Conservation (phyloP, 1,140 invertebrate species). For the Zaprionus inermis region DNA sequence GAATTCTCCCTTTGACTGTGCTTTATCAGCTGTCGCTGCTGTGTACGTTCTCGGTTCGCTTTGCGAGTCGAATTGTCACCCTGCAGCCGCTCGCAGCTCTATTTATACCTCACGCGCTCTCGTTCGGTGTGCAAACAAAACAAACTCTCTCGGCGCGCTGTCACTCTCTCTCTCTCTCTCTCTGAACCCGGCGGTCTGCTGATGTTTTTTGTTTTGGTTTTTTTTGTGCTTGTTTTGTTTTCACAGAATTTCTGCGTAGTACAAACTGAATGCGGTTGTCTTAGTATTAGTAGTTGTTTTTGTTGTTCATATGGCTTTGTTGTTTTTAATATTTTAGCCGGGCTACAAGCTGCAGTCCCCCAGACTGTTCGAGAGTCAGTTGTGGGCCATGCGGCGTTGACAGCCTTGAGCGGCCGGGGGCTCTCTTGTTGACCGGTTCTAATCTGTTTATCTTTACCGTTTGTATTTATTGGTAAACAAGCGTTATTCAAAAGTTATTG, state of each 20-base stretch:
- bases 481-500: constrained; percentile 40
- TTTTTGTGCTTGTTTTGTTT: constrained; percentile 44
- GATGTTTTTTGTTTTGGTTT: constrained; percentile 47
- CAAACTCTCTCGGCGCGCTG: constrained; percentile 33
- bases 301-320: constrained; percentile 29
- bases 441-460: constrained; percentile 62
- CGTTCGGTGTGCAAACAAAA: constrained; percentile 27
- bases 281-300: constrained; percentile 30
- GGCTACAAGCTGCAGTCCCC: constrained; percentile 45
- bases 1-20: background rate
- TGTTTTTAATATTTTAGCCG: constrained; percentile 37
- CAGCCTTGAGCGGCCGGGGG: constrained; percentile 58
- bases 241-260: constrained; percentile 74
- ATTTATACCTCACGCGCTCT: constrained; percentile 58
- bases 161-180: constrained; percentile 22
- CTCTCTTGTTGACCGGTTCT: constrained; percentile 47
- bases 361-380: constrained; percentile 43
- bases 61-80: constrained; percentile 52
- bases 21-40: constrained; percentile 19
- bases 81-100: constrained; percentile 14
- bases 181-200: constrained; percentile 32
- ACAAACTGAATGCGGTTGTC: constrained; percentile 20
- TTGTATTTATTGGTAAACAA: constrained; percentile 71
- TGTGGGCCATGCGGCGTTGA: constrained; percentile 15
- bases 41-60: constrained; percentile 44